These are phyloP conservation scores for Tauraco hartlaubi DNA, from an alignment of 2,797 vertebrate species.

Conservation along the genomic window DNA sequence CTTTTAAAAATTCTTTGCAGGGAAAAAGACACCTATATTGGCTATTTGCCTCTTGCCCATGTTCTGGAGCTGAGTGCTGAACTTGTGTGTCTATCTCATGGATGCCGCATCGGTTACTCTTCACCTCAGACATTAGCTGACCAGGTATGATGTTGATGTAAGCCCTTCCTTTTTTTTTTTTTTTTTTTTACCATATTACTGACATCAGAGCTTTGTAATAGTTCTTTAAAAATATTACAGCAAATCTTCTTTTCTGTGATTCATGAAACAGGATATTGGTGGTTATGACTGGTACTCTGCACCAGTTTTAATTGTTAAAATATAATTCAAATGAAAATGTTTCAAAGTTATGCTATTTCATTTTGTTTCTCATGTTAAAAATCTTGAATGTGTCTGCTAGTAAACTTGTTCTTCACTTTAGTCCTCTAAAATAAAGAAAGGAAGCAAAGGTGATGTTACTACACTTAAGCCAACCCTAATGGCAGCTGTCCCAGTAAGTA, in stretches of 20 bases:
- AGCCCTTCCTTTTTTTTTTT: neutral
- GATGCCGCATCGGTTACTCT: conserved; percentile 93
- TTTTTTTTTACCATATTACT: neutral
- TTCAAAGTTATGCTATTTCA: neutral
- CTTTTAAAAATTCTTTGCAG: conserved; percentile 71
- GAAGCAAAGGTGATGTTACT: conserved; percentile 93
- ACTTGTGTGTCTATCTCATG: conserved; percentile 89
- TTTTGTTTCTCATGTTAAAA: neutral
- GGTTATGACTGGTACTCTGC: neutral
- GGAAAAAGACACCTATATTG: conserved; percentile 91
- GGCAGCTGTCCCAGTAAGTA: conserved; percentile 95
- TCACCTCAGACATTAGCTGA: conserved; percentile 94
- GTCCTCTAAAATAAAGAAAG: conserved; percentile 97
- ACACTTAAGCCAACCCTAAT: conserved; percentile 92
- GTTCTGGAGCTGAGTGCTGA: conserved; percentile 95
- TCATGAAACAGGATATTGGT: neutral
- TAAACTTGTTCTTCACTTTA: conserved; percentile 65
- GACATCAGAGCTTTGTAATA: neutral
- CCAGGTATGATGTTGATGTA: conserved; percentile 81
- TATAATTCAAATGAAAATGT: neutral
- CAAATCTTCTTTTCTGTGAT: neutral
- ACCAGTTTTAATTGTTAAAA: neutral
- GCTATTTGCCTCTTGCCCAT: conserved; percentile 94
- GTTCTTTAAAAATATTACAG: neutral
- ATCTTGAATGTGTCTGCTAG: neutral